These are phyloP conservation scores for Ornithoptera priamus DNA, from an alignment of 2,888 invertebrate species.

Conservation along the genomic window DNA sequence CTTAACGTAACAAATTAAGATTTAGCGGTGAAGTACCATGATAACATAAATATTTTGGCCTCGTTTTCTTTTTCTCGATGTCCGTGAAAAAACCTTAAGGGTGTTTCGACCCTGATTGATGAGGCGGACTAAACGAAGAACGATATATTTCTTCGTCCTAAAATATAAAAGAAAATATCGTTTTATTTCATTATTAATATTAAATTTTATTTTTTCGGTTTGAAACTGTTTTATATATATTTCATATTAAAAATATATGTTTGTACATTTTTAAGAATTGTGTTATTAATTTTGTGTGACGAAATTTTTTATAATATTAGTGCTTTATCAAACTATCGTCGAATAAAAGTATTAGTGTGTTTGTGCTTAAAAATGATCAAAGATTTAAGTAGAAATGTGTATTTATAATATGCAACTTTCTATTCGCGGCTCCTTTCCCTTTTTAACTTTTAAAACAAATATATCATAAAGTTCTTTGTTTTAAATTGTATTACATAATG, in stretches of 20 bases:
- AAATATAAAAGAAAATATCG: constrained; percentile 5
- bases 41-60: not conserved
- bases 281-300: no score
- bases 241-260: no score
- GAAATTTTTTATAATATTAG: no score
- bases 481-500: not conserved
- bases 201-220: not conserved
- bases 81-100: constrained; percentile 3
- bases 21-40: not conserved
- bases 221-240: not conserved
- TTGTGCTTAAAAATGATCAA: no score
- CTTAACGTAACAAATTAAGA: not conserved
- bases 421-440: no score
- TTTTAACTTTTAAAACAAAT: no score
- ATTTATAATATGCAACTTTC: no score
- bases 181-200: not conserved
- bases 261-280: no score
- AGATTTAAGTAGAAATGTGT: no score
- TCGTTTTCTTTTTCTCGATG: not conserved
- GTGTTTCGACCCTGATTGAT: constrained; percentile 13
- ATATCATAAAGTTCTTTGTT: no score
- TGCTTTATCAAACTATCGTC: no score
- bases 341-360: no score
- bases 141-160: constrained; percentile 6
- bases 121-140: constrained; percentile 10